phyloP scores from a whole-genome alignment of 37 sponge, comb jelly and placozoan genomes.

The Diacarnus erythraeanus region DNA sequence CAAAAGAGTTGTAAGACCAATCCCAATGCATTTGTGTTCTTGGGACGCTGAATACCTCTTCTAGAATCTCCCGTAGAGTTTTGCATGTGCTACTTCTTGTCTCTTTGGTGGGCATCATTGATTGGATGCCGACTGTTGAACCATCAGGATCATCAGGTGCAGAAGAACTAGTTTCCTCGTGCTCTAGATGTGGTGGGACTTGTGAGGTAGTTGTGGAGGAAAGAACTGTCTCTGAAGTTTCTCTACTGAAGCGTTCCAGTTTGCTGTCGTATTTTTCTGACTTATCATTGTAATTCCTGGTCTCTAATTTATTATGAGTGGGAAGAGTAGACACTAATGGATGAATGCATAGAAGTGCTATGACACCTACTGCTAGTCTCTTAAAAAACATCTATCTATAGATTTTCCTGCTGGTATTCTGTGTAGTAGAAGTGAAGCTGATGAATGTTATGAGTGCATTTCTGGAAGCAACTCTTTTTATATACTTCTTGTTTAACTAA shows the following conservation, averaged over 20 bases:
- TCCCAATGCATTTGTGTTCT: no score
- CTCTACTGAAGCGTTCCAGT: background rate
- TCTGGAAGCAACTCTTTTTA: background rate
- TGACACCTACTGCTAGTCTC: background rate
- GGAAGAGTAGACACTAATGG: background rate
- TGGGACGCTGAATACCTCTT: background rate
- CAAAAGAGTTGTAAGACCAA: background rate
- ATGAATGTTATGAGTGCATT: no score
- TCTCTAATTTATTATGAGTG: no score
- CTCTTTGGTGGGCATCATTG: background rate
- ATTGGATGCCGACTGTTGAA: background rate
- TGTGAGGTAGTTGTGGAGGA: background rate
- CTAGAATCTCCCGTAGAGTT: background rate
- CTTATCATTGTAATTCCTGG: background rate
- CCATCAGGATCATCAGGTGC: background rate
- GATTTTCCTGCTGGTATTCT: background rate
- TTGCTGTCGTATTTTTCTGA: no score
- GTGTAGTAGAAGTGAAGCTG: background rate
- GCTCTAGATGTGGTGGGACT: background rate
- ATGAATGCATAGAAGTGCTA: background rate
- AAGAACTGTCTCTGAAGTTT: background rate
- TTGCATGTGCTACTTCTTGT: background rate
- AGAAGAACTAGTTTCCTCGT: background rate
- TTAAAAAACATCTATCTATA: no score
- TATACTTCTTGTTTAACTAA: no score